Percentiles rank a stretch among this genome's conserved stretches.
These are phyloP conservation scores for Tenthredo mesomela DNA, from an alignment of 2,888 invertebrate genomes.

Conservation along the genomic window DNA sequence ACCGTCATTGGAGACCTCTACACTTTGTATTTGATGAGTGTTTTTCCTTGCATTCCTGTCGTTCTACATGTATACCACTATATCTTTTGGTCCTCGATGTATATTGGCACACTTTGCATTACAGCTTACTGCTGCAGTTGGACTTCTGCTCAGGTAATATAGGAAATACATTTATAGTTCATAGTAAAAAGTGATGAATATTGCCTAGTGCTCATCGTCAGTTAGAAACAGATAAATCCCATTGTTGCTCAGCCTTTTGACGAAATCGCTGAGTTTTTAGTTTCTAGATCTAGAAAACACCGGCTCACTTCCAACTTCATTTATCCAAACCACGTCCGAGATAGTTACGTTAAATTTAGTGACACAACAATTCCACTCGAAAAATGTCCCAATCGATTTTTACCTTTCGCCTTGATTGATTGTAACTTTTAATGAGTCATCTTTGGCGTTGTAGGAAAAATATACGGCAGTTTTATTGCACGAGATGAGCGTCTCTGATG, in stretches of 20 bases:
- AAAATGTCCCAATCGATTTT: not conserved
- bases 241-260: not conserved
- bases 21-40: not conserved
- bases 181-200: not conserved
- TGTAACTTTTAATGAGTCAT: not conserved
- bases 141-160: conserved; percentile 32
- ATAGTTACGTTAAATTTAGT: not conserved
- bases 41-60: not conserved
- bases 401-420: not conserved
- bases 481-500: conserved; percentile 23
- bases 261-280: not conserved
- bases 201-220: not conserved
- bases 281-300: not conserved
- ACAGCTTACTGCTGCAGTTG: conserved; percentile 24
- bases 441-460: not conserved
- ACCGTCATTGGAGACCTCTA: conserved; percentile 24
- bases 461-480: not conserved
- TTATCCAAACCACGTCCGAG: not conserved
- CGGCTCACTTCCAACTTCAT: not conserved
- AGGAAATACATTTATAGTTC: not conserved
- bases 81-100: not conserved
- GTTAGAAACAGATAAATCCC: not conserved
- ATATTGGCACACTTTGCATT: not conserved
- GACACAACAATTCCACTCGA: not conserved
- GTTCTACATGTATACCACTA: too few relatives aligned